A percentile compares a stretch with the other conserved stretches of the same genome.
phyloP scores from a whole-genome alignment of 2,888 invertebrate species.

The Rhagonycha fulva region DNA sequence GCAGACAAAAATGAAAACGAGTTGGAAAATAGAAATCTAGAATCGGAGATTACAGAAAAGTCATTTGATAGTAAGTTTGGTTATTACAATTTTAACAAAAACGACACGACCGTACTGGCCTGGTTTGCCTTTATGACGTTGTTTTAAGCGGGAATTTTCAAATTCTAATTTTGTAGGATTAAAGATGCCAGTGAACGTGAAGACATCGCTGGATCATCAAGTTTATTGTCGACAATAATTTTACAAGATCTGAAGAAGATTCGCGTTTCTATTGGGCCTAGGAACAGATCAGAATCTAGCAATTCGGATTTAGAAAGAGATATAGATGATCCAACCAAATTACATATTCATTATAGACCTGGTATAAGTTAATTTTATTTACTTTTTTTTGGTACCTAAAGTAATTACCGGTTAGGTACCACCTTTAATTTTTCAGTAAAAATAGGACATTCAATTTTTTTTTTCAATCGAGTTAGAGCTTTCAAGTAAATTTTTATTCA shows the following conservation, averaged over 20 bases:
- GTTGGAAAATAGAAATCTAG: conserved; percentile 32
- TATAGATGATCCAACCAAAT: conserved; percentile 2
- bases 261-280: conserved; percentile 9
- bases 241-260: conserved; percentile 10
- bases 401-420: background rate
- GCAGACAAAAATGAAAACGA: background rate
- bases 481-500: background rate
- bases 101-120: background rate
- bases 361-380: conserved; percentile 1
- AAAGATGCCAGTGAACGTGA: conserved; percentile 12
- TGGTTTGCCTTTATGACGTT: background rate
- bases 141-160: background rate
- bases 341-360: background rate
- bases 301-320: background rate
- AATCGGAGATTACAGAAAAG: conserved; percentile 35
- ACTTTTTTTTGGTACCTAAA: background rate
- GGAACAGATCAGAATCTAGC: conserved; percentile 4
- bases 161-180: conserved; percentile 2
- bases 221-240: conserved; percentile 1
- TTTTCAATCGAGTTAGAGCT: too few species aligned
- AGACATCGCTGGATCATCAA: background rate
- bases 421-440: background rate
- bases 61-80: conserved; percentile 38
- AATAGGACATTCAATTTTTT: background rate
- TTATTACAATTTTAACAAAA: background rate